These are phyloP conservation scores for Hydriomena furcata DNA, from an alignment of 2,888 invertebrate species.

Conservation along the genomic window DNA sequence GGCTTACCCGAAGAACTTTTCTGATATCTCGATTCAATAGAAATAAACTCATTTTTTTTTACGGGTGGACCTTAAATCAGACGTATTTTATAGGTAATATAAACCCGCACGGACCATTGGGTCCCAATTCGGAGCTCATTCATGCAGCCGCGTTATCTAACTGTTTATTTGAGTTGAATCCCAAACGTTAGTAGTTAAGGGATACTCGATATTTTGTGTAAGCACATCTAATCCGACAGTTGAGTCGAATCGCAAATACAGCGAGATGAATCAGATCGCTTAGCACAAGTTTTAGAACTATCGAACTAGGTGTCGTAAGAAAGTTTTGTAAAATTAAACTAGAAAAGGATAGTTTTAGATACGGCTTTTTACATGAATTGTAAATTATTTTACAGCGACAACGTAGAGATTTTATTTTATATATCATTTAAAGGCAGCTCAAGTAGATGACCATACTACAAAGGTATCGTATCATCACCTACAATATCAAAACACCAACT, in stretches of 20 bases:
- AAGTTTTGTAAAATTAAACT: not conserved
- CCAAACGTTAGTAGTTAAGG: constrained; percentile 41
- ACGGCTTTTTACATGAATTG: too few relatives aligned
- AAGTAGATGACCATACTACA: too few relatives aligned
- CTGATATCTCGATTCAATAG: too few relatives aligned
- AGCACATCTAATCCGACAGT: constrained; percentile 59
- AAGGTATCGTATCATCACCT: too few relatives aligned
- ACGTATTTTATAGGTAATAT: not conserved
- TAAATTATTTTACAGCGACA: too few relatives aligned
- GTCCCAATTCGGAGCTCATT: constrained; percentile 16
- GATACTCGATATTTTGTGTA: constrained; percentile 50
- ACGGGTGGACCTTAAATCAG: too few relatives aligned
- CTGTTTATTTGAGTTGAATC: constrained; percentile 24
- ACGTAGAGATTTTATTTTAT: too few relatives aligned
- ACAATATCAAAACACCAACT: too few relatives aligned
- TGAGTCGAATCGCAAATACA: constrained; percentile 58
- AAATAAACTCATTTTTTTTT: too few relatives aligned
- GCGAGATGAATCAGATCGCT: constrained; percentile 57
- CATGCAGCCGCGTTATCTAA: constrained; percentile 9
- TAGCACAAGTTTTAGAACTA: constrained; percentile 3
- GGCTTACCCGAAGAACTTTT: too few relatives aligned
- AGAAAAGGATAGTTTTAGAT: too few relatives aligned
- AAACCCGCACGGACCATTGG: constrained; percentile 3
- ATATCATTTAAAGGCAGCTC: too few relatives aligned
- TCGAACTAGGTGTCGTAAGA: not conserved